phyloP scores from a whole-genome alignment of 2,888 invertebrate species.

The Harmothoe impar region DNA sequence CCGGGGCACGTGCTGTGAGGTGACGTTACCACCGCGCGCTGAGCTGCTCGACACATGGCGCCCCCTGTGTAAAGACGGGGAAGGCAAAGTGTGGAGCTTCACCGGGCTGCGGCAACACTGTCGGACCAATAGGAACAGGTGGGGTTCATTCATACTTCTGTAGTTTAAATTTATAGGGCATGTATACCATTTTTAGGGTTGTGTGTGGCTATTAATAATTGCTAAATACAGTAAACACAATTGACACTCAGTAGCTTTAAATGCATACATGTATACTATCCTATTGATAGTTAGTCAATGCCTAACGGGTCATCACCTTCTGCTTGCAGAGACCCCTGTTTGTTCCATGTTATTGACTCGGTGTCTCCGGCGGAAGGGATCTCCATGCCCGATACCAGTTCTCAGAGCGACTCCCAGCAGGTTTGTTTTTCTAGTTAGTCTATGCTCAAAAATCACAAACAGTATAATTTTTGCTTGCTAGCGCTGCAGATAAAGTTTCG shows the following conservation, averaged over 20 bases:
- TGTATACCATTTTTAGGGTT: too few species aligned
- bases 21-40: background rate
- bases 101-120: background rate
- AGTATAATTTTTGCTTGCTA: too few species aligned
- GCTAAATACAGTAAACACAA: too few species aligned
- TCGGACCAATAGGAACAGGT: conserved; percentile 36
- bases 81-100: conserved; percentile 37
- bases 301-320: background rate
- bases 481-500: too few species aligned
- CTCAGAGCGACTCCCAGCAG: conserved; percentile 47
- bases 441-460: too few species aligned
- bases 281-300: too few species aligned
- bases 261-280: too few species aligned
- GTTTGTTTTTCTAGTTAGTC: background rate
- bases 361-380: conserved; percentile 21
- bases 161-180: background rate
- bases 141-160: background rate
- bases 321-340: background rate
- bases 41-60: conserved; percentile 4
- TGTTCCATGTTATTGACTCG: conserved; percentile 30
- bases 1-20: conserved; percentile 36
- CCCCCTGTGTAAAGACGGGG: background rate
- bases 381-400: background rate
- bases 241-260: too few species aligned
- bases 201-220: too few species aligned